A percentile compares a stretch with the other conserved stretches of the same genome.
These are phyloP conservation scores for Cataglyphis cursor DNA, from an alignment of 2,888 invertebrate species.

Conservation along the genomic window DNA sequence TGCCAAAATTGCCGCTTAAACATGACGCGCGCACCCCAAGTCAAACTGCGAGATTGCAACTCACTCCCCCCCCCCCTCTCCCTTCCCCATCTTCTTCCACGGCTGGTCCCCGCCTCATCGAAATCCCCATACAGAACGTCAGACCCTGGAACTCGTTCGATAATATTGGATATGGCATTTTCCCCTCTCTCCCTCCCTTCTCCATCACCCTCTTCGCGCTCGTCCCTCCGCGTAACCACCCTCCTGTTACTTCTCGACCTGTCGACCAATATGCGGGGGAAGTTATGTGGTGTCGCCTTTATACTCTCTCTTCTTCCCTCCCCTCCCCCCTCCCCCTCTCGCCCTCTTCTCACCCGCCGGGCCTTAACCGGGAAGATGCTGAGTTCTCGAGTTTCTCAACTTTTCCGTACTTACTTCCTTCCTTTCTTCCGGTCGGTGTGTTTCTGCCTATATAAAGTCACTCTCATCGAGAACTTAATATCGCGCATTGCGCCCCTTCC, in stretches of 20 bases:
- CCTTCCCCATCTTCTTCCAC: constrained; percentile 22
- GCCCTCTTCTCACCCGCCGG: constrained; percentile 21
- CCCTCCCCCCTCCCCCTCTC: neutral
- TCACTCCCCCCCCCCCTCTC: constrained; percentile 26
- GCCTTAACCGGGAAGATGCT: constrained; percentile 71
- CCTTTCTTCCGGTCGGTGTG: constrained; percentile 59
- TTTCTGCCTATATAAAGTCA: constrained; percentile 70
- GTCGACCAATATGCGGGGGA: constrained; percentile 77
- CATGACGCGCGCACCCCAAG: constrained; percentile 78
- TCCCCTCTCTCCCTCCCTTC: neutral
- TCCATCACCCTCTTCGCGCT: constrained; percentile 41
- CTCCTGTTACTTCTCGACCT: constrained; percentile 50
- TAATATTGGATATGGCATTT: constrained; percentile 78
- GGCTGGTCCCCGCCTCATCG: constrained; percentile 59
- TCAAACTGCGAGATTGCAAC: constrained; percentile 79
- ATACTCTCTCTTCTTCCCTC: constrained; percentile 48
- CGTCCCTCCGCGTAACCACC: constrained; percentile 63
- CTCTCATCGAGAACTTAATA: constrained; percentile 75
- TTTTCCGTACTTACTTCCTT: constrained; percentile 69
- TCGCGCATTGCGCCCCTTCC: constrained; percentile 57
- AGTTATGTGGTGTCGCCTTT: constrained; percentile 77
- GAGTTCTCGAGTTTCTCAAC: constrained; percentile 80
- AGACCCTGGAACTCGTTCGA: constrained; percentile 71
- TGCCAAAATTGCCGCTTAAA: constrained; percentile 80
- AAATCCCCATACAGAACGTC: constrained; percentile 63